Evolutionary conservation across 53 echinoderm and acorn worm genomes (phyloP).

Genomic region (Apostichopus leukothele): DNA sequence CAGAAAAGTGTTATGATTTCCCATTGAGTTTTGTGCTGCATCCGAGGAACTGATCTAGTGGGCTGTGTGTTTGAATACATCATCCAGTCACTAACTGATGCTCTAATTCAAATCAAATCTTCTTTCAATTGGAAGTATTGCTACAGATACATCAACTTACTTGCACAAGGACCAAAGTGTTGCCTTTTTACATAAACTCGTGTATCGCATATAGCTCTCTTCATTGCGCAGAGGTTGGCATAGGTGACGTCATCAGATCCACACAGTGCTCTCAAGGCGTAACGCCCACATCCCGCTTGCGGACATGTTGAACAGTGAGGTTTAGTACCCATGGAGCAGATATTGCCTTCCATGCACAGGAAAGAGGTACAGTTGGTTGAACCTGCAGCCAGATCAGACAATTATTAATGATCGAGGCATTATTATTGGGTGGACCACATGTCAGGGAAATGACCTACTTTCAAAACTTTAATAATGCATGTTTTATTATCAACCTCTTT

Average conservation of each 20-base stretch:
- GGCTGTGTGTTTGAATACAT: no score
- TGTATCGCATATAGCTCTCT: not conserved
- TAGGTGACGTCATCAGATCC: slow-evolving; percentile 28
- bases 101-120: no score
- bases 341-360: slow-evolving; percentile 11
- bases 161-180: slow-evolving; percentile 8
- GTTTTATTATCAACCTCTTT: no score
- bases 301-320: slow-evolving; percentile 16
- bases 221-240: slow-evolving; percentile 16
- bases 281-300: not conserved
- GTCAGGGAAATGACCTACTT: no score
- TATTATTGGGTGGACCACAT: no score
- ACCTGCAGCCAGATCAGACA: not conserved
- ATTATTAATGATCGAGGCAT: not conserved
- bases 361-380: not conserved
- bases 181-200: not conserved
- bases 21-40: no score
- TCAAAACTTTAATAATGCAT: no score
- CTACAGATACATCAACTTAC: slow-evolving; percentile 4
- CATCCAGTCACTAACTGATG: no score
- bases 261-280: not conserved
- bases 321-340: slow-evolving; percentile 10
- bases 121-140: no score
- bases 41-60: no score
- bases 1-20: no score